Conservation (phyloP, 2,888 invertebrate genomes). For the Aleiodes leptofemur region DNA sequence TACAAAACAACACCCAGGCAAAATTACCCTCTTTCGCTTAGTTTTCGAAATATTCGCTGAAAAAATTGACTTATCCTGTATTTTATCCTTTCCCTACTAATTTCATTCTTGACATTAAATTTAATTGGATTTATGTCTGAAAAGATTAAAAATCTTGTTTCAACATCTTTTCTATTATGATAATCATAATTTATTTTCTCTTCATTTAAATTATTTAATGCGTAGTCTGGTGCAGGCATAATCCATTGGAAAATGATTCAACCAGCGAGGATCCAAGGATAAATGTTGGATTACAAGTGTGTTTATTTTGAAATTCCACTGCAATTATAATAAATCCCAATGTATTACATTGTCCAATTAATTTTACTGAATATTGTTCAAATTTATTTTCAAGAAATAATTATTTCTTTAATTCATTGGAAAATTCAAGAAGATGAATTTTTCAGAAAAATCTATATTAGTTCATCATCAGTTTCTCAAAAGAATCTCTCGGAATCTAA, state of each 20-base stretch:
- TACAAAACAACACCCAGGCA: no score
- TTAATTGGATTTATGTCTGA: no score
- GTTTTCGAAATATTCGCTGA: no score
- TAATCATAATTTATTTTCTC: not conserved
- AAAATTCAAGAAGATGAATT: no score
- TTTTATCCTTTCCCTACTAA: no score
- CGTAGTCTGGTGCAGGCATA: conserved; percentile 19
- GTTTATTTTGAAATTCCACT: conserved; percentile 8
- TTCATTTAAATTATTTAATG: conserved; percentile 3
- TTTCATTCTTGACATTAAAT: no score
- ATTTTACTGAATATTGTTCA: not conserved
- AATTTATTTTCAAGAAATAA: not conserved
- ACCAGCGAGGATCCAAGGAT: conserved; percentile 8
- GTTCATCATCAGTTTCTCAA: no score
- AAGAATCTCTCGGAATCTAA: no score
- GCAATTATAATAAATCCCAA: conserved; percentile 16
- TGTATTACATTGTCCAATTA: not conserved
- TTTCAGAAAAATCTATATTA: no score
- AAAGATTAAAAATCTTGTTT: not conserved
- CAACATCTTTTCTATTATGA: not conserved
- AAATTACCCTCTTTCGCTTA: no score
- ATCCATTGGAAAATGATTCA: conserved; percentile 21
- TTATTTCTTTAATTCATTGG: no score
- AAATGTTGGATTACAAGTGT: not conserved
- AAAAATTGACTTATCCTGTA: no score